Conservation (phyloP, 1,140 invertebrate species). For the Dendrolimus kikuchii region DNA sequence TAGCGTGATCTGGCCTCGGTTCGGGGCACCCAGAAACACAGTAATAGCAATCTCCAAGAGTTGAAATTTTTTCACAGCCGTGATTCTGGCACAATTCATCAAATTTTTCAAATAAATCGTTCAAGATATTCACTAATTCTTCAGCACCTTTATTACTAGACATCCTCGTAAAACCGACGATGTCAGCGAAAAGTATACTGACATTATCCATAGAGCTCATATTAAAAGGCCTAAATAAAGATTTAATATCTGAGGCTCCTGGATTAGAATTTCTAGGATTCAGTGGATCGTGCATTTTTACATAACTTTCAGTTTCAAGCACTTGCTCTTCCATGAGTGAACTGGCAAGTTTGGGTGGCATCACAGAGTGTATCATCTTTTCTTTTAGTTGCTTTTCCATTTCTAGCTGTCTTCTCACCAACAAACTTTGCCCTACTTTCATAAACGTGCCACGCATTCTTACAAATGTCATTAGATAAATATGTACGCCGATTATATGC, state of each 20-base stretch:
- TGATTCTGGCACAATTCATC: constrained; percentile 88
- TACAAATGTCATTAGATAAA: constrained; percentile 93
- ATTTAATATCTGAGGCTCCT: constrained; percentile 80
- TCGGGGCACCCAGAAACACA: constrained; percentile 95
- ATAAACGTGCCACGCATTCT: constrained; percentile 96
- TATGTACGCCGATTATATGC: constrained; percentile 94
- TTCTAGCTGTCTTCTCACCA: constrained; percentile 88
- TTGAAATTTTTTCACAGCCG: constrained; percentile 95
- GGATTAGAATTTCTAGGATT: constrained; percentile 71
- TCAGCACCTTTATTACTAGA: constrained; percentile 95
- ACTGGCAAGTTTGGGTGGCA: constrained; percentile 93
- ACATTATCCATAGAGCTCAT: constrained; percentile 97
- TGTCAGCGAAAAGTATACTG: constrained; percentile 98
- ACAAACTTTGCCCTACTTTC: constrained; percentile 92
- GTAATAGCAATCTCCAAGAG: constrained; percentile 96
- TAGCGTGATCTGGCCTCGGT: constrained; percentile 88
- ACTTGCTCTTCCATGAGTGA: constrained; percentile 87
- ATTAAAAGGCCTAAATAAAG: constrained; percentile 92
- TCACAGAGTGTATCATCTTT: constrained; percentile 97
- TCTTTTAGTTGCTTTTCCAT: constrained; percentile 96
- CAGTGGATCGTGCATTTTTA: constrained; percentile 56
- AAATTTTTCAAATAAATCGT: constrained; percentile 97
- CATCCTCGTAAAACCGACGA: constrained; percentile 98
- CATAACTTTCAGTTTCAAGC: constrained; percentile 60
- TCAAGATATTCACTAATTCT: constrained; percentile 90